phyloP scores from a whole-genome alignment of 1,140 invertebrate species.

The Mercenaria mercenaria region DNA sequence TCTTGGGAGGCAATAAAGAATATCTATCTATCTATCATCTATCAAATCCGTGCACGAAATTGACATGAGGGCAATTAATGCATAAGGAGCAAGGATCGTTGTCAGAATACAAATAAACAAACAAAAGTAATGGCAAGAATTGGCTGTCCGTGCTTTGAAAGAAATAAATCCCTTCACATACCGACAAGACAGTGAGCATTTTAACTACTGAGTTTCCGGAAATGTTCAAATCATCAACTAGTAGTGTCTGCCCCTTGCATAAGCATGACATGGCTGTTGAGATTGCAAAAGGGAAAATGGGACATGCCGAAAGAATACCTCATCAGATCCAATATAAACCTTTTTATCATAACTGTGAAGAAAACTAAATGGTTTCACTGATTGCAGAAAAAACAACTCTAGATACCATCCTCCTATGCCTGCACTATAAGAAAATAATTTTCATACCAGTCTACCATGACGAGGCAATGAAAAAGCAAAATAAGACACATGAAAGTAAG shows the following conservation, averaged over 20 bases:
- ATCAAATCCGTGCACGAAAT: not conserved
- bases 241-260: not conserved
- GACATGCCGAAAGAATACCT: not conserved
- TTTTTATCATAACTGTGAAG: slow-evolving; percentile 70
- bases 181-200: not conserved
- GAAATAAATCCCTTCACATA: not conserved
- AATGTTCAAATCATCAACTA: not conserved
- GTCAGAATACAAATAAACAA: not conserved
- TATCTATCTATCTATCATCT: too few relatives aligned
- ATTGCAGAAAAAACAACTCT: not conserved
- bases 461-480: not conserved
- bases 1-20: too few relatives aligned
- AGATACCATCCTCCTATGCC: not conserved
- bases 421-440: not conserved
- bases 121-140: not conserved
- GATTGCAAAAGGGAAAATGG: not conserved
- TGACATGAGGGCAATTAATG: not conserved
- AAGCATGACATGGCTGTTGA: not conserved
- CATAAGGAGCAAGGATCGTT: not conserved
- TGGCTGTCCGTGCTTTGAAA: not conserved
- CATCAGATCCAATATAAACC: slow-evolving; percentile 54
- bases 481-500: not conserved
- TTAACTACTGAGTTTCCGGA: not conserved
- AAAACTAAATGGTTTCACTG: slow-evolving; percentile 50
- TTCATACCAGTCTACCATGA: not conserved